Conservation (phyloP, 1,140 invertebrate genomes). For the Cepaea nemoralis region DNA sequence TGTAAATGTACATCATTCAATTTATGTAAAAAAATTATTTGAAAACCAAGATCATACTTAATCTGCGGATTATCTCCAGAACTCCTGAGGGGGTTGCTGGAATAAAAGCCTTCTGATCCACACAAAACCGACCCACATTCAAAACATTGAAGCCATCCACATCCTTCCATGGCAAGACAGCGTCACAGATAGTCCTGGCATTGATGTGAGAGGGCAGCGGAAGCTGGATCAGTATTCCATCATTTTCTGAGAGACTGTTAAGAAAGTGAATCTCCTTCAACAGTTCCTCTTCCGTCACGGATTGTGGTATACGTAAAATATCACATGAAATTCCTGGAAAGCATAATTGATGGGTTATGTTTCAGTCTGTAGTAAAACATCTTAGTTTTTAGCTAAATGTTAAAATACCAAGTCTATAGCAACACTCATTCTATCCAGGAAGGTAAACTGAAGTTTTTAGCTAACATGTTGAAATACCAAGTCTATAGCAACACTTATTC, state of each 20-base stretch:
- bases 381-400: not conserved
- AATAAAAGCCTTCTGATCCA: constrained; percentile 83
- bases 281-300: constrained; percentile 79
- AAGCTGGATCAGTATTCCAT: constrained; percentile 89
- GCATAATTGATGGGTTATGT: not conserved
- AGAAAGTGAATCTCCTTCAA: constrained; percentile 78
- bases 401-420: no score
- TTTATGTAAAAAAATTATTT: not conserved
- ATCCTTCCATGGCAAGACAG: constrained; percentile 85
- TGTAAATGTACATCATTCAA: no score
- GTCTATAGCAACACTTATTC: no score
- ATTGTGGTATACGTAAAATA: constrained; percentile 76
- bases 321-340: constrained; percentile 77
- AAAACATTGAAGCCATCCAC: constrained; percentile 85
- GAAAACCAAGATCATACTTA: constrained; percentile 58
- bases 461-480: no score
- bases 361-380: not conserved
- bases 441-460: no score
- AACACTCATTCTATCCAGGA: no score
- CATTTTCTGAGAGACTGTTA: constrained; percentile 80
- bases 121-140: constrained; percentile 76
- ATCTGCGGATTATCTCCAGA: constrained; percentile 79
- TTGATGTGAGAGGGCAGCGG: constrained; percentile 83
- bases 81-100: constrained; percentile 90
- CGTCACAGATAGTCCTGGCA: constrained; percentile 81